Evolutionary conservation across 2,113 vertebrate genomes (phyloP).

Genomic region (Oplegnathus fasciatus): DNA sequence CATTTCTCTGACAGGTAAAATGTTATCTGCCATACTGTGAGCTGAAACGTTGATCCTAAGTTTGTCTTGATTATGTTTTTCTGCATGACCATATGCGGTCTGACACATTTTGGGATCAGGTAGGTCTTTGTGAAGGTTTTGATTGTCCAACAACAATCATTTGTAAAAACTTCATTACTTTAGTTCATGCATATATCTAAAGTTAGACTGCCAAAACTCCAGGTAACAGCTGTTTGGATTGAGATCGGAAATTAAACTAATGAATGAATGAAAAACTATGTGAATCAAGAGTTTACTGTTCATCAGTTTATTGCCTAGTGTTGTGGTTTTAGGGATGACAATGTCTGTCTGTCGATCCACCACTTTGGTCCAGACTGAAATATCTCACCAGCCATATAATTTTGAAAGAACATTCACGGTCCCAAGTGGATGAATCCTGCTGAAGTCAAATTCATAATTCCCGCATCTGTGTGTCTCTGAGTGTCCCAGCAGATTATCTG

Average conservation of each 20-base stretch:
- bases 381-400: not conserved
- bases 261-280: too few relatives aligned
- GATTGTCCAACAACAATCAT: not conserved
- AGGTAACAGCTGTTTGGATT: too few relatives aligned
- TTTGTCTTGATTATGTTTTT: conserved; percentile 3
- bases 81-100: not conserved
- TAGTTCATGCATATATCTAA: not conserved
- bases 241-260: too few relatives aligned
- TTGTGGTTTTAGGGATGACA: not conserved
- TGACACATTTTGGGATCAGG: conserved; percentile 14
- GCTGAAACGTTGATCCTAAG: not conserved
- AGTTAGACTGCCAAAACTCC: not conserved
- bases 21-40: conserved; percentile 3
- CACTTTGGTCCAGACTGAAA: not conserved
- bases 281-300: not conserved
- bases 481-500: not conserved
- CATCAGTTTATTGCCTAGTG: not conserved
- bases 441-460: not conserved
- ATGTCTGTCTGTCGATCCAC: not conserved
- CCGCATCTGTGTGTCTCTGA: not conserved
- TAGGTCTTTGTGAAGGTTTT: not conserved
- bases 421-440: not conserved
- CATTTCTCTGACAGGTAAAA: conserved; percentile 31
- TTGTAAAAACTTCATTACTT: not conserved
- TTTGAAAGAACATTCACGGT: not conserved